Evolutionary conservation across 2,797 vertebrate species (phyloP).

Genomic region (Microchirus variegatus): DNA sequence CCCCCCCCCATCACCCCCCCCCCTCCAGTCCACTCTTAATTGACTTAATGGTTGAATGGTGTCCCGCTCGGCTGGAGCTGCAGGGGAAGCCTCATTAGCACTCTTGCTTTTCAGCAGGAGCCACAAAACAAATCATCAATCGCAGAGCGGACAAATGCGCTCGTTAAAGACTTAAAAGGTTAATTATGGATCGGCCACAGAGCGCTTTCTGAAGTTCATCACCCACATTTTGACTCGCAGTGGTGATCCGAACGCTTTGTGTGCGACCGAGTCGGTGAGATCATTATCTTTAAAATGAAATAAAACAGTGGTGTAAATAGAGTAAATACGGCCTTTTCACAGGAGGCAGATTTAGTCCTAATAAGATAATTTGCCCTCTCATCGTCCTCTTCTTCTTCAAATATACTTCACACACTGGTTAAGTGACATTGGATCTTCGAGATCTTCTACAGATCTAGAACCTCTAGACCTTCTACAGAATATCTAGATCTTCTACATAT

Average conservation of each 20-base stretch:
- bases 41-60: slow-evolving; percentile 67
- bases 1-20: neutral
- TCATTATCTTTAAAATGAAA: too few species aligned
- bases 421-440: too few species aligned
- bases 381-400: too few species aligned
- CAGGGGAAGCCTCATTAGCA: slow-evolving; percentile 60
- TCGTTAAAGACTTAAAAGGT: slow-evolving; percentile 51
- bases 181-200: slow-evolving; percentile 48
- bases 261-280: neutral
- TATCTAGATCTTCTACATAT: too few species aligned
- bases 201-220: slow-evolving; percentile 39
- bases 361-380: too few species aligned
- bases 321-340: too few species aligned
- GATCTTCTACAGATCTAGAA: too few species aligned
- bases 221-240: slow-evolving; percentile 16
- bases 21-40: slow-evolving; percentile 49
- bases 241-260: neutral
- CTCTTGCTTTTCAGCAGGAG: slow-evolving; percentile 42
- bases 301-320: too few species aligned
- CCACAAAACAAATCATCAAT: slow-evolving; percentile 63
- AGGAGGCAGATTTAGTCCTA: too few species aligned
- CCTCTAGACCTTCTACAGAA: too few species aligned
- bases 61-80: slow-evolving; percentile 36
- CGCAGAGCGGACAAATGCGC: slow-evolving; percentile 47
- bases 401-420: too few species aligned